Evolutionary conservation across 2,113 vertebrate species (phyloP).

Genomic region (Irena cyanogastra): DNA sequence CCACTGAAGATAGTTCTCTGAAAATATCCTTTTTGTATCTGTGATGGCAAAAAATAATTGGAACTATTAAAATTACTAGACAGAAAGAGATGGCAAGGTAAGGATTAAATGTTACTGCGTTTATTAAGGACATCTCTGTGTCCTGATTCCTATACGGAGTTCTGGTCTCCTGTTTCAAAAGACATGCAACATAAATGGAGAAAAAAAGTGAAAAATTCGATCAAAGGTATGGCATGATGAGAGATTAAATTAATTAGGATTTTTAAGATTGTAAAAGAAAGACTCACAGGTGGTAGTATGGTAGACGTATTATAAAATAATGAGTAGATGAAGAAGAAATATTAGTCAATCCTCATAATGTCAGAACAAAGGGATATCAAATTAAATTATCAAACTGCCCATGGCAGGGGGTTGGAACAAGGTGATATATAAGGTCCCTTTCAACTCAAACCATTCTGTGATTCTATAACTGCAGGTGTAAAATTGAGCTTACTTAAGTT

Average conservation of each 20-base stretch:
- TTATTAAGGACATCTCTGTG: background rate
- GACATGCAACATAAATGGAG: background rate
- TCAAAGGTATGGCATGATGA: background rate
- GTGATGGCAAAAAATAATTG: background rate
- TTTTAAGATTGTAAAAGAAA: background rate
- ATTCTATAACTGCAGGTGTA: background rate
- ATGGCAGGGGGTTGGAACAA: background rate
- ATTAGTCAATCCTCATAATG: background rate
- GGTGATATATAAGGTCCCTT: background rate
- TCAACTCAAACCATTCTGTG: background rate
- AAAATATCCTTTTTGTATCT: background rate
- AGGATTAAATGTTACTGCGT: background rate
- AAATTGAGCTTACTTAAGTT: background rate
- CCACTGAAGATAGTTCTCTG: background rate
- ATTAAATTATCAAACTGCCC: background rate
- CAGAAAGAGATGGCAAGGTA: background rate
- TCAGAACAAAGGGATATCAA: background rate
- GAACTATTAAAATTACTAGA: background rate
- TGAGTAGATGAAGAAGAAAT: background rate
- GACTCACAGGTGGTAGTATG: background rate
- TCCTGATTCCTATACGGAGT: background rate
- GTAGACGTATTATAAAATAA: background rate
- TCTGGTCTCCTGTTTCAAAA: background rate
- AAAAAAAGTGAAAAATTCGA: background rate
- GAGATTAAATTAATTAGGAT: background rate